Percentiles rank a stretch among this genome's conserved stretches.
These are phyloP conservation scores for Lysiphlebus fabarum DNA, from an alignment of 1,140 invertebrate genomes.

Conservation along the genomic window DNA sequence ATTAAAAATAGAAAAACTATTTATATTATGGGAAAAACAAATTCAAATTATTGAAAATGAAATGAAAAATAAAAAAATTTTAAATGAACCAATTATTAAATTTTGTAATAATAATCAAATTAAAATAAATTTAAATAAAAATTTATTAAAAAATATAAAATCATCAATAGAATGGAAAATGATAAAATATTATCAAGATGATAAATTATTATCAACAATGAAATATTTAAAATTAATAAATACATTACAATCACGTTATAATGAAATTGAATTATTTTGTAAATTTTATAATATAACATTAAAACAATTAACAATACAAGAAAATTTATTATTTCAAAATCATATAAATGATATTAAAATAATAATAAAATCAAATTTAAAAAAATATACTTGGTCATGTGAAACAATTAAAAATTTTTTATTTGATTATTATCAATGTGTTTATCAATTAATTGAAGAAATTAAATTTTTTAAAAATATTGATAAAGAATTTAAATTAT, in stretches of 20 bases:
- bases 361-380: conserved; percentile 12
- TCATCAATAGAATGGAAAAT: conserved; percentile 26
- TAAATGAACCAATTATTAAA: conserved; percentile 17
- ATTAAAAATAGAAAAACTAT: conserved; percentile 25
- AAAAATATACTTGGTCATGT: conserved; percentile 16
- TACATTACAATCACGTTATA: conserved; percentile 20
- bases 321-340: conserved; percentile 20
- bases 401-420: conserved; percentile 13
- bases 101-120: conserved; percentile 1
- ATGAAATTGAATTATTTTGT: conserved; percentile 20
- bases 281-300: conserved; percentile 21
- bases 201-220: neutral
- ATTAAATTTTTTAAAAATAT: conserved; percentile 11
- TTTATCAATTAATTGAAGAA: conserved; percentile 16
- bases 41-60: conserved; percentile 10
- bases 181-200: conserved; percentile 19
- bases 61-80: conserved; percentile 15
- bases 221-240: conserved; percentile 20
- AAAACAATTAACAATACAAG: conserved; percentile 1
- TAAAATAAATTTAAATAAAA: conserved; percentile 21
- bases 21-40: conserved; percentile 19
- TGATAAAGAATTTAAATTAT: conserved; percentile 10
- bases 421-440: conserved; percentile 11
- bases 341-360: conserved; percentile 20
- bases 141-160: conserved; percentile 18